Evolutionary conservation across 2,797 vertebrate species (phyloP).

Genomic region (Sternarchorhynchus goeldii): DNA sequence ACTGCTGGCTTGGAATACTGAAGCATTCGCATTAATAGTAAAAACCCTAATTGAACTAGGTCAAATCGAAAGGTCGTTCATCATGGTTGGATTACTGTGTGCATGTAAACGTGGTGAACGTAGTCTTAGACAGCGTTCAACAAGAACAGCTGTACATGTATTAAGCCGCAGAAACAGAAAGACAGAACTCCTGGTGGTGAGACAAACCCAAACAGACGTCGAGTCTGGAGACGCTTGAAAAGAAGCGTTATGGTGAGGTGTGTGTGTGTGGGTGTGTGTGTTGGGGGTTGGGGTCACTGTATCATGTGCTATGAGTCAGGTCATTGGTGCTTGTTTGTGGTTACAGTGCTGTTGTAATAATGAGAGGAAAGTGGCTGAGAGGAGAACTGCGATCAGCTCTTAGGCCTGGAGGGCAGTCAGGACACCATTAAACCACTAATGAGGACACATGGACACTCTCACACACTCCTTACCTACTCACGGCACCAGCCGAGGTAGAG

Average conservation of each 20-base stretch:
- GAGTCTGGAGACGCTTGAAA: conserved; percentile 19
- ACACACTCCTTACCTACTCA: conserved; percentile 7
- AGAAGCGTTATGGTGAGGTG: conserved; percentile 31
- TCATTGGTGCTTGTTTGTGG: conserved; percentile 35
- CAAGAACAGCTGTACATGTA: conserved; percentile 38
- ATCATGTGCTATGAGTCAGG: conserved; percentile 50
- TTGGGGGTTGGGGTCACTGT: conserved; percentile 19
- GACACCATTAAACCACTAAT: conserved; percentile 53
- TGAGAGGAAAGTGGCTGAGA: conserved; percentile 54
- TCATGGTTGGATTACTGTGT: background rate
- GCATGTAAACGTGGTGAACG: background rate
- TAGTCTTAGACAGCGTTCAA: background rate
- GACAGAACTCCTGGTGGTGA: background rate
- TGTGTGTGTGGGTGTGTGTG: conserved; percentile 21
- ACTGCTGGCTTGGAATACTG: too few relatives aligned
- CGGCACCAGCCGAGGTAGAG: background rate
- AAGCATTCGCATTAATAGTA: too few relatives aligned
- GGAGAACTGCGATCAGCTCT: conserved; percentile 46
- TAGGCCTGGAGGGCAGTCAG: conserved; percentile 46
- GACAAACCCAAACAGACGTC: conserved; percentile 19
- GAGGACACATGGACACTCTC: conserved; percentile 46
- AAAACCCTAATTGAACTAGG: too few relatives aligned
- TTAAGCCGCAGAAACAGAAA: conserved; percentile 26
- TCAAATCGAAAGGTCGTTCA: too few relatives aligned
- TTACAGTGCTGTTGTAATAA: conserved; percentile 53